Base-by-base conservation (phyloP, 2,797 vertebrate species). In the Synanceia verrucosa region DNA sequence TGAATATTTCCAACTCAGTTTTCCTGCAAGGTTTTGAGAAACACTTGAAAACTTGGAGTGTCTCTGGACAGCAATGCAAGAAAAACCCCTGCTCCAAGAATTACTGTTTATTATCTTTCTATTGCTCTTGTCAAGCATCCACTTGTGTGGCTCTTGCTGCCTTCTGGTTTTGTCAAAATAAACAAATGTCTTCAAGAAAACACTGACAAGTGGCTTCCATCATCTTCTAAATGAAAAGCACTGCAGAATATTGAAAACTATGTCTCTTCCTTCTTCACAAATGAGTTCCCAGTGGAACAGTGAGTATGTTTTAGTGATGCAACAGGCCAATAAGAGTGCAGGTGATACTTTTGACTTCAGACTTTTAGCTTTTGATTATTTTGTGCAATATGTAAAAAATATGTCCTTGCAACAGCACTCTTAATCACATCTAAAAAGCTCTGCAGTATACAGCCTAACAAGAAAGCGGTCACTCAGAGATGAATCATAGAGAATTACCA, bases 31-130 rank as follows among this genome's bases (percentile, higher is more conserved):
- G 47, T 24, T 65, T 61, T 0, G 3, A 57, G 23, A 69, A 44
- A 60, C 19, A 66, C 19, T 71, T 28, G 28, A 28, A 64, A 48
- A 65, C 24, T 19, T 47, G 52, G 4, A 56, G 19, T 39, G 36
- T 31, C 33, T 47, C 28, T 48, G 37, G 24, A 57, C 26, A 10
- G 44, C 24, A 67, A 60, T 6, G 36, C 31, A 44, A 66, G 31
- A 65, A 61, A 78, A 70, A 58, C 56, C 67, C 28, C 58, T 6
- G 37, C 46, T 61, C 55, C 48, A 47, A 53, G 31, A 75, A 53
- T 56, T 3, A 28, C 41, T 75, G 52, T 91, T 84, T 78, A 70
- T 89, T 81, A 76, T 87, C 67, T 69, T 81, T 81, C 43, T 53
- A 47, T 62, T 78, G 70, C 71, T 64, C 82, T 78, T 84, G 79